Conservation (phyloP, 2,888 invertebrate species). For the Chrysomela aeneicollis region DNA sequence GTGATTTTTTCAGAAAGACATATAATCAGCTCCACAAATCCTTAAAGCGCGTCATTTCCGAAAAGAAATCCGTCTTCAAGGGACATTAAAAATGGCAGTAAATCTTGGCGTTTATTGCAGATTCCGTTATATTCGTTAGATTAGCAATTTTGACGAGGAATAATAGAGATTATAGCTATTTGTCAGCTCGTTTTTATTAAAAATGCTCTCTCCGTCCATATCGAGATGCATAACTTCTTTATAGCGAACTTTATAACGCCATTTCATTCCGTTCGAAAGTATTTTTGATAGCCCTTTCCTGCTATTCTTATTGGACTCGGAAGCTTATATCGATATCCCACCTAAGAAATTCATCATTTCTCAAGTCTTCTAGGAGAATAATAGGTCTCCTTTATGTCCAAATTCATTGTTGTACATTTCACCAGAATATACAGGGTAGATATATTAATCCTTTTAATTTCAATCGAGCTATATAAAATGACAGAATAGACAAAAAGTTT, state of each 20-base stretch:
- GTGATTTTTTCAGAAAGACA: too few species aligned
- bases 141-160: constrained; percentile 5
- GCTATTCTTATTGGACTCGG: background rate
- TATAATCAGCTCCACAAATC: background rate
- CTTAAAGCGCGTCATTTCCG: background rate
- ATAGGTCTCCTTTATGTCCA: too few species aligned
- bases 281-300: background rate
- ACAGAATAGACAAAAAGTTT: too few species aligned
- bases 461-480: too few species aligned
- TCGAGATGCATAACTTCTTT: constrained; percentile 19
- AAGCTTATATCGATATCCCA: background rate
- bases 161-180: constrained; percentile 11
- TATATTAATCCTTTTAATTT: too few species aligned
- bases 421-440: too few species aligned
- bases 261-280: constrained; percentile 14
- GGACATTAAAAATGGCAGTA: background rate
- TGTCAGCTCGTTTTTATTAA: constrained; percentile 17
- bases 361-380: background rate
- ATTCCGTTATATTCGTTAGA: constrained; percentile 7
- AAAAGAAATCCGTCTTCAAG: background rate
- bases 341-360: background rate
- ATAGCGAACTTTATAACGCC: constrained; percentile 15
- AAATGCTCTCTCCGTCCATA: constrained; percentile 8
- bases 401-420: too few species aligned
- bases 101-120: background rate